Conservation (phyloP, 2,797 vertebrate species). For the Pangasius sanitwongsei region DNA sequence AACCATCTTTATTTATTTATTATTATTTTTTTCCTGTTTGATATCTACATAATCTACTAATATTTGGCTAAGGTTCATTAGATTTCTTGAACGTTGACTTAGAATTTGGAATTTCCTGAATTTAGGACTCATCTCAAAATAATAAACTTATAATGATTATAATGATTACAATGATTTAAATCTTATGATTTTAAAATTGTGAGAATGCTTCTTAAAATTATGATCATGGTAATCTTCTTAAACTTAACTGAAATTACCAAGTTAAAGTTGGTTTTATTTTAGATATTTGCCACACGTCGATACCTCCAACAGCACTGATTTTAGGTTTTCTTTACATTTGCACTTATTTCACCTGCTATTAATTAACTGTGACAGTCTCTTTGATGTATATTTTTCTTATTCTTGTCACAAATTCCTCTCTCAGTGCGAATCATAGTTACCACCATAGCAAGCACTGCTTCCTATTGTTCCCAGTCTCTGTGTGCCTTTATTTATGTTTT, state of each 20-base stretch:
- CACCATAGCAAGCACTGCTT: neutral
- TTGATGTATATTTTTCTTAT: neutral
- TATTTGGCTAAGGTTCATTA: neutral
- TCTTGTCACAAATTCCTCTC: neutral
- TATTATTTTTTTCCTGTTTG: neutral
- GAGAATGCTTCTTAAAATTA: neutral
- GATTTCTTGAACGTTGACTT: no score
- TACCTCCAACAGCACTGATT: neutral
- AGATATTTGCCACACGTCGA: neutral
- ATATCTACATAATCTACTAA: neutral
- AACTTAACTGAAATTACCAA: neutral
- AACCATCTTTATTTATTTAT: neutral
- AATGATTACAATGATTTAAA: no score
- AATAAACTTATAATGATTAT: no score
- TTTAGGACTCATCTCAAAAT: neutral
- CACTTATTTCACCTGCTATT: neutral
- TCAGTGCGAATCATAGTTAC: neutral
- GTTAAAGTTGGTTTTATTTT: neutral
- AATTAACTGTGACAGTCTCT: neutral
- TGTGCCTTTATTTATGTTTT: neutral
- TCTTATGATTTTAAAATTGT: neutral
- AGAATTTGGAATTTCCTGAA: neutral
- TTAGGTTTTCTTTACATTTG: neutral
- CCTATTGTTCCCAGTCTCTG: neutral
- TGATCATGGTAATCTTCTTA: neutral